Conservation (phyloP, 2,797 vertebrate genomes). For the Enteromius trimaculatus region DNA sequence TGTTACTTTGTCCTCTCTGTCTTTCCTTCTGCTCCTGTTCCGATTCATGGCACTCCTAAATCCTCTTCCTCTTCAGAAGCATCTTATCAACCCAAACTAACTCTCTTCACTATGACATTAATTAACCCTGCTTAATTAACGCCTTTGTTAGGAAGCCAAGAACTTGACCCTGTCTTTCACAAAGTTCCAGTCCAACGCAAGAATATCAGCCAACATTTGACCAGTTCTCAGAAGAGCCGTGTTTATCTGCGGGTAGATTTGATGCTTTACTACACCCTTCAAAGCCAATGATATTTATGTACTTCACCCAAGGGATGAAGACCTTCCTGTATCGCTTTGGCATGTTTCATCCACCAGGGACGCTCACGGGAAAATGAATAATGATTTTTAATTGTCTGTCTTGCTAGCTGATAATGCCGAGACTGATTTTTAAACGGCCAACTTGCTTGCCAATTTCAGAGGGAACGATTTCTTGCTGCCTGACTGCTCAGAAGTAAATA, state of each 20-base stretch:
- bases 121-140: constrained; percentile 53
- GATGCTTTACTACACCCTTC: constrained; percentile 41
- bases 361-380: constrained; percentile 30
- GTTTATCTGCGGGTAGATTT: constrained; percentile 27
- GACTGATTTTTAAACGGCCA: constrained; percentile 49
- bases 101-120: constrained; percentile 43
- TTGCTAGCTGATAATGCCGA: constrained; percentile 34
- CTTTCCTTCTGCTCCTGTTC: constrained; percentile 16
- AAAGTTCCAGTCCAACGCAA: constrained; percentile 15
- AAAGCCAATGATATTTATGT: constrained; percentile 21
- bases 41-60: constrained; percentile 28
- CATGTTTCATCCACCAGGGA: constrained; percentile 23
- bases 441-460: constrained; percentile 38
- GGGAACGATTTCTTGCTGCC: constrained; percentile 21
- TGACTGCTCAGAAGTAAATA: constrained; percentile 33
- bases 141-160: constrained; percentile 28
- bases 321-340: constrained; percentile 27
- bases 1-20: constrained; percentile 12
- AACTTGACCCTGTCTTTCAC: constrained; percentile 27
- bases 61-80: constrained; percentile 32
- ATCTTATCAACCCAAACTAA: constrained; percentile 44
- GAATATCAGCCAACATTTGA: constrained; percentile 13
- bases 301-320: constrained; percentile 9
- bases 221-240: constrained; percentile 9
- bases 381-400: constrained; percentile 49